phyloP scores from a whole-genome alignment of 2,797 vertebrate genomes.

The Anisognathus igniventris region DNA sequence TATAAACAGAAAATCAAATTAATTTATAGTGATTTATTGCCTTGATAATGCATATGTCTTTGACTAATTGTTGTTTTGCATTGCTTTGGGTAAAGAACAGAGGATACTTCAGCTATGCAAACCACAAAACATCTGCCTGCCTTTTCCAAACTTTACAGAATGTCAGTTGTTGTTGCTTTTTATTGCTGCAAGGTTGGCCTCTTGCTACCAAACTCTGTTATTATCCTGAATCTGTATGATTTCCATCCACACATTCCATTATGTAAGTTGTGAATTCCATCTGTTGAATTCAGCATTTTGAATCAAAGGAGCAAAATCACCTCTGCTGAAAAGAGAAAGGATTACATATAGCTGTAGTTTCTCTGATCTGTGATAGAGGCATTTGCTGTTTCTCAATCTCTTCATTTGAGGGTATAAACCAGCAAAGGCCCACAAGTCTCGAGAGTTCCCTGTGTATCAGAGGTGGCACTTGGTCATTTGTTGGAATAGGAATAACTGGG shows the following conservation, averaged over 20 bases:
- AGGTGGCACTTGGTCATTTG: neutral
- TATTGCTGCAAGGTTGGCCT: neutral
- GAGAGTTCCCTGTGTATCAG: rapidly evolving
- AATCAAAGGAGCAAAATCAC: neutral
- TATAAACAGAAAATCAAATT: neutral
- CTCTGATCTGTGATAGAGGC: neutral
- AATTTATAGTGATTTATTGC: neutral
- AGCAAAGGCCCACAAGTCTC: neutral
- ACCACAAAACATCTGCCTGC: neutral
- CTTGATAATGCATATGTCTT: neutral
- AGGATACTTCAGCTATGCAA: neutral
- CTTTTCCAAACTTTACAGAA: neutral
- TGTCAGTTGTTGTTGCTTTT: neutral
- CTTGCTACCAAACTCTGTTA: neutral
- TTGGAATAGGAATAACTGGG: neutral
- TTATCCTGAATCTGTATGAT: neutral
- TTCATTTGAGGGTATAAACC: neutral
- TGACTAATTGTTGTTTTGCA: neutral
- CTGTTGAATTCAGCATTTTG: neutral
- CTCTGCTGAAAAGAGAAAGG: neutral
- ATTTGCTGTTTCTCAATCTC: neutral
- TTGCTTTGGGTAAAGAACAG: neutral
- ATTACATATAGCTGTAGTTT: rapidly evolving
- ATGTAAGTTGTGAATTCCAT: neutral
- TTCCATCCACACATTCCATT: neutral